phyloP scores from a whole-genome alignment of 2,113 vertebrate species.

The Pteronura brasiliensis region DNA sequence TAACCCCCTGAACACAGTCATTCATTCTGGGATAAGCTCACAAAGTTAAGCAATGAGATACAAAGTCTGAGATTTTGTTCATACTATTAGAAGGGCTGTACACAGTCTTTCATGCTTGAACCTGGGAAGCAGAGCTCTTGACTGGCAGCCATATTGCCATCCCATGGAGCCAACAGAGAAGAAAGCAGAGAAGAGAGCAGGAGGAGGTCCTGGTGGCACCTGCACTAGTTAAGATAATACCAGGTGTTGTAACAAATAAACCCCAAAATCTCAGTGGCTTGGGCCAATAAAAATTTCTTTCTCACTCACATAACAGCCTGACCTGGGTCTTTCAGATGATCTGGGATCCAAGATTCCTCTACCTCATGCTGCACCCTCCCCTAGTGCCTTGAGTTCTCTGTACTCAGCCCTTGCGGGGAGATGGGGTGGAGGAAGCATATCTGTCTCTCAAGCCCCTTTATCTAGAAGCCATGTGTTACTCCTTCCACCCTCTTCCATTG shows the following conservation, averaged over 20 bases:
- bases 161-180: background rate
- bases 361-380: background rate
- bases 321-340: background rate
- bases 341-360: background rate
- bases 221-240: background rate
- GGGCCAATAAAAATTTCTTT: background rate
- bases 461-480: background rate
- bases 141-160: background rate
- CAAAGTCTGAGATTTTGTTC: background rate
- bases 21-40: background rate
- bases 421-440: background rate
- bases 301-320: background rate
- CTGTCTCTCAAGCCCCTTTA: background rate
- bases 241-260: background rate
- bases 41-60: background rate
- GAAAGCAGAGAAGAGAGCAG: background rate
- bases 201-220: background rate
- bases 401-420: accelerated
- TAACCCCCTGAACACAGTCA: no score
- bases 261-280: background rate
- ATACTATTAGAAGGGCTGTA: accelerated
- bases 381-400: background rate
- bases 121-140: background rate
- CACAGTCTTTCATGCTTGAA: background rate
- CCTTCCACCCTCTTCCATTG: background rate